Evolutionary conservation across 2,888 invertebrate species (phyloP).

Genomic region (Drosophila algonquin): DNA sequence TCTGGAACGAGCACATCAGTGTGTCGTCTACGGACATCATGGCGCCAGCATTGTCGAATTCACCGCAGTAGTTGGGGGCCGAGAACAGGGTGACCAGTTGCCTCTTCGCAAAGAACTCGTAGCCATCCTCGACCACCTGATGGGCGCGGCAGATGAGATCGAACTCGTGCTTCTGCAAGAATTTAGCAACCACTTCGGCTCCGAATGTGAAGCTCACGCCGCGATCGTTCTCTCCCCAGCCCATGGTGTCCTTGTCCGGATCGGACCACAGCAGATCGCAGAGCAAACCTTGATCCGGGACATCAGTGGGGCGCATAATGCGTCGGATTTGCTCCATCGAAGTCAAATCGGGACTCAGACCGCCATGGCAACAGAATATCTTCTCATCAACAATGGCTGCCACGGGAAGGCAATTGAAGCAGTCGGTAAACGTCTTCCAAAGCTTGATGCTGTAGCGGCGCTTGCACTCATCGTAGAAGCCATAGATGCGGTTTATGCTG

Average conservation of each 20-base stretch:
- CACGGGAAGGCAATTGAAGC: slow-evolving; percentile 99
- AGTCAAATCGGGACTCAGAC: slow-evolving; percentile 95
- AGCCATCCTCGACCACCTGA: slow-evolving; percentile 99
- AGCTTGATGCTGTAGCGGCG: slow-evolving; percentile 98
- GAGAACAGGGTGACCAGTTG: slow-evolving; percentile 96
- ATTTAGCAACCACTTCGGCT: slow-evolving; percentile 99
- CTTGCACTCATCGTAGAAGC: slow-evolving; percentile 99
- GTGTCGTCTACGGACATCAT: slow-evolving; percentile 99
- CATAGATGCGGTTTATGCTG: slow-evolving; percentile 98
- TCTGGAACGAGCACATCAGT: slow-evolving; percentile 99
- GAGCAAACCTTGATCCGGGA: slow-evolving; percentile 97
- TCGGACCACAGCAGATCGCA: slow-evolving; percentile 99
- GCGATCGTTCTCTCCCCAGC: slow-evolving; percentile 99
- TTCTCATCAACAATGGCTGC: slow-evolving; percentile 95
- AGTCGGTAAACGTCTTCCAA: slow-evolving; percentile 99
- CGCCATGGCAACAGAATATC: slow-evolving; percentile 92
- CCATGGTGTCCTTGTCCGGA: slow-evolving; percentile 98
- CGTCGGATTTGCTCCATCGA: slow-evolving; percentile 99
- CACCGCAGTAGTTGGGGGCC: slow-evolving; percentile 97
- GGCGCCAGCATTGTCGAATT: slow-evolving; percentile 94
- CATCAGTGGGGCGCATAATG: slow-evolving; percentile 99
- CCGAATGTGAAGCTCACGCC: slow-evolving; percentile 99
- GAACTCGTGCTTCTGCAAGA: slow-evolving; percentile 99
- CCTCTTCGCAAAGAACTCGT: slow-evolving; percentile 98
- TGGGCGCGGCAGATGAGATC: slow-evolving; percentile 99